phyloP scores from a whole-genome alignment of 2,113 vertebrate genomes.

The Laticauda laticaudata region DNA sequence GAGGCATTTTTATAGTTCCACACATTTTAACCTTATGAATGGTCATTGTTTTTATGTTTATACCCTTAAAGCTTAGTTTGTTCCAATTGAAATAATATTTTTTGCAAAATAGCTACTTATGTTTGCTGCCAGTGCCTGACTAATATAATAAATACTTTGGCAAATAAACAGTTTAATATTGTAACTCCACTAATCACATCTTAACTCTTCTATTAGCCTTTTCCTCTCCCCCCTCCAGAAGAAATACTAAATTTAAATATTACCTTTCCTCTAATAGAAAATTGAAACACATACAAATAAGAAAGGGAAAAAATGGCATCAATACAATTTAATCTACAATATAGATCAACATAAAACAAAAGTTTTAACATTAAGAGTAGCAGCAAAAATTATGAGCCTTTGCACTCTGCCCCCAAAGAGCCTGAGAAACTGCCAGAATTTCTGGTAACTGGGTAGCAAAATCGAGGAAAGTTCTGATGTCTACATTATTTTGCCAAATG shows the following conservation, averaged over 20 bases:
- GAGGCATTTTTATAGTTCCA: slow-evolving; percentile 29
- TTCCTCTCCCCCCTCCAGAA: background rate
- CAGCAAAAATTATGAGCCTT: background rate
- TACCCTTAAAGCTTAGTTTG: background rate
- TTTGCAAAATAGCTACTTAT: background rate
- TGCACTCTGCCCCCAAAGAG: background rate
- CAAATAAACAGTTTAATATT: background rate
- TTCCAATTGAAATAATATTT: background rate
- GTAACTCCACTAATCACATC: background rate
- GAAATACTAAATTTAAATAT: background rate
- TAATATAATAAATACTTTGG: slow-evolving; percentile 7
- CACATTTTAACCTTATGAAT: slow-evolving; percentile 26
- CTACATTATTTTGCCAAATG: background rate
- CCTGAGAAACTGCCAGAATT: background rate
- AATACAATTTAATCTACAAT: background rate
- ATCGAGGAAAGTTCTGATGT: background rate
- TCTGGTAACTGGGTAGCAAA: background rate
- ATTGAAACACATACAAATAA: background rate
- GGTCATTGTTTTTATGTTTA: background rate
- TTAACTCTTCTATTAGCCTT: background rate
- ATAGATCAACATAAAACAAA: background rate
- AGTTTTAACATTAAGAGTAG: background rate
- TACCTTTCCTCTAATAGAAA: background rate
- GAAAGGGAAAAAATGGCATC: background rate
- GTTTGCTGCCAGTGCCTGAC: background rate